Conservation (phyloP, 2,113 vertebrate genomes). For the Equus przewalskii region DNA sequence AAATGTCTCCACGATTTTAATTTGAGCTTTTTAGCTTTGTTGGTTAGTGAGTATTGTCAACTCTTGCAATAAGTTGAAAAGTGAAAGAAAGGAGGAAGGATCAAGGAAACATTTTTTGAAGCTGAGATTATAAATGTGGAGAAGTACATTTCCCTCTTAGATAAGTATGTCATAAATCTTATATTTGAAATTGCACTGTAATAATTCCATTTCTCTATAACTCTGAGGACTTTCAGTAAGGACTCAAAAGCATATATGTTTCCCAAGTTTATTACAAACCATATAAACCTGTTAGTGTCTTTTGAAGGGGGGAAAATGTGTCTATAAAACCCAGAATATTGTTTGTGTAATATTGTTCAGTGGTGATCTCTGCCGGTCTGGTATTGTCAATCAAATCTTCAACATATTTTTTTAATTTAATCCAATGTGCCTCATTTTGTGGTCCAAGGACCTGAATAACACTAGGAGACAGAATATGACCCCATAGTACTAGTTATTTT, state of each 20-base stretch:
- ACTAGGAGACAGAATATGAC: neutral
- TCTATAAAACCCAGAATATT: conserved; percentile 7
- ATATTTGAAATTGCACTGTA: neutral
- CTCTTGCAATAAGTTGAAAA: neutral
- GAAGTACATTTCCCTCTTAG: neutral
- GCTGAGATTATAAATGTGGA: neutral
- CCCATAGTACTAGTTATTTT: neutral
- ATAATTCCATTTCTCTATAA: neutral
- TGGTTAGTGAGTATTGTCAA: neutral
- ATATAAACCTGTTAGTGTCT: conserved; percentile 11
- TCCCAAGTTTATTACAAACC: neutral
- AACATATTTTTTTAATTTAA: neutral
- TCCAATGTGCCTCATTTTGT: neutral
- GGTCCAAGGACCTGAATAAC: neutral
- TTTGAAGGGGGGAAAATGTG: neutral
- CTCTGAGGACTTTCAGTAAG: conserved; percentile 31
- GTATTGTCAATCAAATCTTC: neutral
- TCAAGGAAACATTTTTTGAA: neutral
- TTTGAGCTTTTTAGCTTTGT: neutral
- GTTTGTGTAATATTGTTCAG: neutral
- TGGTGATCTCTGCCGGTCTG: neutral
- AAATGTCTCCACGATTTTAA: neutral
- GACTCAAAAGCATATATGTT: neutral
- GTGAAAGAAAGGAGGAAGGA: neutral
- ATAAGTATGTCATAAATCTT: neutral